Evolutionary conservation across 2,888 invertebrate genomes (phyloP).

Genomic region (Ichneumoninae sp.): DNA sequence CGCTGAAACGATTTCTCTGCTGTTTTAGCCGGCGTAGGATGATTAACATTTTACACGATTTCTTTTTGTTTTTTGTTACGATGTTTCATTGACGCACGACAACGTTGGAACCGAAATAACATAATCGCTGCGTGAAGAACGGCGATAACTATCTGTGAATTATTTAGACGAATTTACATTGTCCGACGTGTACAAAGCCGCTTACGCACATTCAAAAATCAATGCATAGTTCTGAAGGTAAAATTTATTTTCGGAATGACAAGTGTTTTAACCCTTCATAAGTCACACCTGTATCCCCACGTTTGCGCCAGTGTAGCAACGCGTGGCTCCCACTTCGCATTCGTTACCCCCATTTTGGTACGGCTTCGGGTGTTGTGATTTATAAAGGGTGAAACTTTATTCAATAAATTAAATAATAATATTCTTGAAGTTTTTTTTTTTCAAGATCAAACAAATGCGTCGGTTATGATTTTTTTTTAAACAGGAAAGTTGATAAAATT

Average conservation of each 20-base stretch:
- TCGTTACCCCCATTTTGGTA: too few relatives aligned
- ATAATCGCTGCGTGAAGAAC: background rate
- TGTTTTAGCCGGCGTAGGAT: background rate
- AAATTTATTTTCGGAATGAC: background rate
- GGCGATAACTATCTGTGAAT: background rate
- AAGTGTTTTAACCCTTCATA: background rate
- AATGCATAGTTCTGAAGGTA: background rate
- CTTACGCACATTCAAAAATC: background rate
- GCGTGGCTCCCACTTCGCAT: too few relatives aligned
- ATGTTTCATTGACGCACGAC: too few relatives aligned
- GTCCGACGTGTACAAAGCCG: background rate
- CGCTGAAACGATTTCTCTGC: background rate
- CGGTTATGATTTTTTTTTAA: background rate
- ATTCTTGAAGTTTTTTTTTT: background rate
- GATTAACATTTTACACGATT: too few relatives aligned
- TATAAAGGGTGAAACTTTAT: background rate
- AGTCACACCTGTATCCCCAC: too few relatives aligned
- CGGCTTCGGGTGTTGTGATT: too few relatives aligned
- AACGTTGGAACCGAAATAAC: background rate
- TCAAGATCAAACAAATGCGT: too few relatives aligned
- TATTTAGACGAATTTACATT: slow-evolving; percentile 1
- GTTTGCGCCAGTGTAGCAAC: too few relatives aligned
- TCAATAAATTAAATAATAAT: background rate
- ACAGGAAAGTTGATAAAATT: background rate
- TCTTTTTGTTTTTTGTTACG: too few relatives aligned